phyloP scores from a whole-genome alignment of 1,140 invertebrate genomes.

The Drosophila orena region DNA sequence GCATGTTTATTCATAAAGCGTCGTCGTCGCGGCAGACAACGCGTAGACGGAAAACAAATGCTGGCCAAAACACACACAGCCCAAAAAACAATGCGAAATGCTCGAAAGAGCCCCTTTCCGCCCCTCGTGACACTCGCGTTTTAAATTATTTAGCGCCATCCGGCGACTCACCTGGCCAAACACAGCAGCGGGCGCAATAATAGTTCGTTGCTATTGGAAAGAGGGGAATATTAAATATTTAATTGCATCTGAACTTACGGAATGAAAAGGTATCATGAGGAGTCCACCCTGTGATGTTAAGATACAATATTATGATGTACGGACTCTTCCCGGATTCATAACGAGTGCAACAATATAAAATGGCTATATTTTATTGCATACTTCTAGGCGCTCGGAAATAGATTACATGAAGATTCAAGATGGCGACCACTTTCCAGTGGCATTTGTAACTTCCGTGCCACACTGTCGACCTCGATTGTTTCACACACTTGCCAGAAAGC shows the following conservation, averaged over 20 bases:
- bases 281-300: too few relatives aligned
- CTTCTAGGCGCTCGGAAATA: too few relatives aligned
- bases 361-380: too few relatives aligned
- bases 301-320: too few relatives aligned
- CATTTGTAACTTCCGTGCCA: not conserved
- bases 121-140: slow-evolving; percentile 8
- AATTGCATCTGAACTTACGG: too few relatives aligned
- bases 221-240: too few relatives aligned
- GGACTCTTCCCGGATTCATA: too few relatives aligned
- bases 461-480: not conserved
- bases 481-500: slow-evolving; percentile 25
- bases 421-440: too few relatives aligned
- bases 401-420: too few relatives aligned
- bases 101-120: slow-evolving; percentile 14
- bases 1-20: slow-evolving; percentile 66
- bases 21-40: slow-evolving; percentile 58
- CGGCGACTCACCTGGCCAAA: not conserved
- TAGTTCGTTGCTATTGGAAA: not conserved
- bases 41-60: slow-evolving; percentile 71
- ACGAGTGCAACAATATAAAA: too few relatives aligned
- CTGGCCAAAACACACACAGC: slow-evolving; percentile 15
- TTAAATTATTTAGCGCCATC: slow-evolving; percentile 67
- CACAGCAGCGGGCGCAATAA: not conserved
- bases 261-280: too few relatives aligned
- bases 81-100: slow-evolving; percentile 38